phyloP scores from a whole-genome alignment of 2,113 vertebrate genomes.

The Tringa solitaria region DNA sequence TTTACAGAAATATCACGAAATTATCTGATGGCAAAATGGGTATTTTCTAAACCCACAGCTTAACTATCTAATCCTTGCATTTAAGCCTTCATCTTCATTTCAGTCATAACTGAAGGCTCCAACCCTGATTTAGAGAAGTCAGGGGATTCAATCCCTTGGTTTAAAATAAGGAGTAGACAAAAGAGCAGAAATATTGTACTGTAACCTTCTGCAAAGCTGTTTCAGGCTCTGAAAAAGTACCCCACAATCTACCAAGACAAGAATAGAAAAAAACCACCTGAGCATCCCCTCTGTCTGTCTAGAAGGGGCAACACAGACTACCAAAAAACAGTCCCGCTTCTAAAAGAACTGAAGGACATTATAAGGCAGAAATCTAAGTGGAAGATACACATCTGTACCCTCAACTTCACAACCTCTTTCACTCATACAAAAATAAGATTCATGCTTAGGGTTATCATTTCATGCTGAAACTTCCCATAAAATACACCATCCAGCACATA shows the following conservation, averaged over 20 bases:
- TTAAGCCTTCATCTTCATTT: slow-evolving; percentile 31
- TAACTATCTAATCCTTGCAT: slow-evolving; percentile 19
- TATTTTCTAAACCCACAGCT: slow-evolving; percentile 40
- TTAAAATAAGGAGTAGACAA: neutral
- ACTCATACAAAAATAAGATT: neutral
- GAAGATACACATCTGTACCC: neutral
- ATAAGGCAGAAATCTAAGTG: neutral
- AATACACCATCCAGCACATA: neutral
- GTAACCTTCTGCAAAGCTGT: neutral
- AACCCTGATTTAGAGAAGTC: slow-evolving; percentile 18
- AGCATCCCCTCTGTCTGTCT: neutral
- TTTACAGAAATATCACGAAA: slow-evolving; percentile 37
- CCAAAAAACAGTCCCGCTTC: neutral
- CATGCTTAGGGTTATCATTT: neutral
- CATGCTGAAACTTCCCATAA: neutral
- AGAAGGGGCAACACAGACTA: neutral
- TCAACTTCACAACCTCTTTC: neutral
- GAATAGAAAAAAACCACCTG: neutral
- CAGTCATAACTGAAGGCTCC: slow-evolving; percentile 25
- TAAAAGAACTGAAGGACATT: neutral
- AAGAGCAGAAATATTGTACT: neutral
- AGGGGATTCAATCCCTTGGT: neutral
- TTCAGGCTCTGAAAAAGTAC: neutral
- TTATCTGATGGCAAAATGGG: slow-evolving; percentile 12
- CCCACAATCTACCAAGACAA: neutral